Evolutionary conservation across 2,113 vertebrate species (phyloP).

Genomic region (Peucedramus taeniatus): DNA sequence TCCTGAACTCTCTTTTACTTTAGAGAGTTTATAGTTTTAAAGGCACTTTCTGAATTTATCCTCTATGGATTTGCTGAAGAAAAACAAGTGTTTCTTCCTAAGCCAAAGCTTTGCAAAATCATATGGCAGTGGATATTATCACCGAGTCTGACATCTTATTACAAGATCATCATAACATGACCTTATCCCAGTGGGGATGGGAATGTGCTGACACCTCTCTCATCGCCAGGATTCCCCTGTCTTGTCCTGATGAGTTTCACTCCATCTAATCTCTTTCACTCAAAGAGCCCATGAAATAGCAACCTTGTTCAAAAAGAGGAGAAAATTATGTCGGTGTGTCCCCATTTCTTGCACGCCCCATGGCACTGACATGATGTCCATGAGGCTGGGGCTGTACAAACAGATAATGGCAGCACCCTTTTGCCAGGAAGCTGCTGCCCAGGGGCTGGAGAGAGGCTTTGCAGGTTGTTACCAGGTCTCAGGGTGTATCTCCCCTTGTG

Average conservation of each 20-base stretch:
- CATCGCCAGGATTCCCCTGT: neutral
- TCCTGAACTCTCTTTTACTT: neutral
- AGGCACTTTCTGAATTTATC: neutral
- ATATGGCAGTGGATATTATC: neutral
- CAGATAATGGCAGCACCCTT: neutral
- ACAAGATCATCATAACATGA: neutral
- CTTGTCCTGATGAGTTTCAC: neutral
- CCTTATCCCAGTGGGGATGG: neutral
- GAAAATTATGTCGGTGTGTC: neutral
- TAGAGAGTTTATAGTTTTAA: neutral
- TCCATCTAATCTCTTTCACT: neutral
- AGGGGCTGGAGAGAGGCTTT: neutral
- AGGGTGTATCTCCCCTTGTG: accelerated
- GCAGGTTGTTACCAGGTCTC: neutral
- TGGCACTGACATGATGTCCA: accelerated
- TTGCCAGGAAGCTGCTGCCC: neutral
- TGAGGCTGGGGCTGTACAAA: neutral
- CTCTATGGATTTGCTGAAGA: neutral
- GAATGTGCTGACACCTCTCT: neutral
- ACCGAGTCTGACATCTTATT: neutral
- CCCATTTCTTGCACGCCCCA: neutral
- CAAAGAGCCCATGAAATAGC: neutral
- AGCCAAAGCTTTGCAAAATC: neutral
- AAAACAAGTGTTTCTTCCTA: neutral
- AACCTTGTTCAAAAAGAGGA: neutral